Evolutionary conservation across 2,113 vertebrate species (phyloP), one percentile per base, ranked within the genome.

Genomic region (Melanerpes formicivorus): DNA sequence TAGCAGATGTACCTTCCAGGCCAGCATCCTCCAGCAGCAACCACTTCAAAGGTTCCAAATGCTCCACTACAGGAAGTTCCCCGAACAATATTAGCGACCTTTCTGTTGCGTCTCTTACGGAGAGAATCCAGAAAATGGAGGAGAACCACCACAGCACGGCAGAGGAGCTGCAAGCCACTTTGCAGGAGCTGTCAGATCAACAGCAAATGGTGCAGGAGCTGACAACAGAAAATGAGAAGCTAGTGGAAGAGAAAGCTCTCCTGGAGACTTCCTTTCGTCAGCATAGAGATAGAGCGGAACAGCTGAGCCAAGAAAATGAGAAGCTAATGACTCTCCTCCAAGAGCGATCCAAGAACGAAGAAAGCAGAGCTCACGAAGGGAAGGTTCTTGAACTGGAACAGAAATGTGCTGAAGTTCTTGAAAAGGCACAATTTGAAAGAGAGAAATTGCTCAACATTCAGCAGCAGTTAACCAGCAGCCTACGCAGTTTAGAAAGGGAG

Each of bases 391-490:
- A 99, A 72, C 95, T 99, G 90, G 99, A 99, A 88, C 98, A 99
- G 93, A 98, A 98, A 67, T 98, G 99, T 29, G 65, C 97, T 3
- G 99, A 99, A 81, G 97, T 99, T 91, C 97, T 99, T 17, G 98
- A 99, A 85, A 98, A 98, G 95, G 98, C 99, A 40, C 97, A 97
- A 19, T 99, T 99, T 12, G 99, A 99, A 93, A 97, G 99, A 44
- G 99, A 99, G 95, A 99, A 99, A 84, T 96, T 99, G 94, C 98
- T 99, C 55, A 98, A 98, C 96, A 99, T 99, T 55, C 99, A 99
- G 93, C 99, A 99, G 91, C 99, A 99, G 96, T 96, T 99, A 84
- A 99, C 98, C 9, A 98, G 99, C 59, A 98, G 99, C 93, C 94
- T 99, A 5, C 95, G 99, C 59, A 98, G 98, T 79, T 96, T 98